Percentiles rank a stretch among this genome's conserved stretches.
Evolutionary conservation across 2,797 vertebrate genomes (phyloP).

Genomic region (Sebastes steindachneri): DNA sequence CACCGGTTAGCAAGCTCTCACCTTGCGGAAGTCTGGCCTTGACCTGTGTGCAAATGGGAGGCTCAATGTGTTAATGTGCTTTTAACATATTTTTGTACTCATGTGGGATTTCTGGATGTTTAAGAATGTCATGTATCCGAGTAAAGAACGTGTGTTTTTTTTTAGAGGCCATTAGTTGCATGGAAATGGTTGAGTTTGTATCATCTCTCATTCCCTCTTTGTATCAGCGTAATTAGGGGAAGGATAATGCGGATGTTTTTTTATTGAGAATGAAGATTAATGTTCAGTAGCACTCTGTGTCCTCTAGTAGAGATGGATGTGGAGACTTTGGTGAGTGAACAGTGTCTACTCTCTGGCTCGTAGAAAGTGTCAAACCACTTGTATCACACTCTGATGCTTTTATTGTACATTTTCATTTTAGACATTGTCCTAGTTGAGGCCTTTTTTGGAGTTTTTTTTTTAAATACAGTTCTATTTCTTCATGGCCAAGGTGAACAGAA

Average conservation of each 20-base stretch:
- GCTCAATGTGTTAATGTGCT: background rate
- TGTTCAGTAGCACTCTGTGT: background rate
- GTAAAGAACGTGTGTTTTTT: background rate
- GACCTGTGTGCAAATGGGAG: background rate
- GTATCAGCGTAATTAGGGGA: background rate
- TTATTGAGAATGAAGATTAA: conserved; percentile 10
- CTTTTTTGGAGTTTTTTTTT: background rate
- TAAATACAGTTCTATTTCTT: background rate
- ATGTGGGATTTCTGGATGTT: background rate
- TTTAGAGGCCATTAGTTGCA: background rate
- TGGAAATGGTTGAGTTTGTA: background rate
- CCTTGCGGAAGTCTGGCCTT: background rate
- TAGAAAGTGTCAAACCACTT: background rate
- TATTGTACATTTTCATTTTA: background rate
- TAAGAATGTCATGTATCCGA: background rate
- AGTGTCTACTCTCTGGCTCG: background rate
- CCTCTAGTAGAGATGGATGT: background rate
- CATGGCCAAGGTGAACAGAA: background rate
- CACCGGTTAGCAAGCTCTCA: background rate
- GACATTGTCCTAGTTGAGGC: background rate
- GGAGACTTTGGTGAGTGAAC: background rate
- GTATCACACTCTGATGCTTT: background rate
- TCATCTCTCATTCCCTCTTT: conserved; percentile 4
- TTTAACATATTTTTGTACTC: background rate
- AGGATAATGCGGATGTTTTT: background rate